phyloP scores from a whole-genome alignment of 53 echinoderm and acorn worm genomes.

The Zoroaster sp. region DNA sequence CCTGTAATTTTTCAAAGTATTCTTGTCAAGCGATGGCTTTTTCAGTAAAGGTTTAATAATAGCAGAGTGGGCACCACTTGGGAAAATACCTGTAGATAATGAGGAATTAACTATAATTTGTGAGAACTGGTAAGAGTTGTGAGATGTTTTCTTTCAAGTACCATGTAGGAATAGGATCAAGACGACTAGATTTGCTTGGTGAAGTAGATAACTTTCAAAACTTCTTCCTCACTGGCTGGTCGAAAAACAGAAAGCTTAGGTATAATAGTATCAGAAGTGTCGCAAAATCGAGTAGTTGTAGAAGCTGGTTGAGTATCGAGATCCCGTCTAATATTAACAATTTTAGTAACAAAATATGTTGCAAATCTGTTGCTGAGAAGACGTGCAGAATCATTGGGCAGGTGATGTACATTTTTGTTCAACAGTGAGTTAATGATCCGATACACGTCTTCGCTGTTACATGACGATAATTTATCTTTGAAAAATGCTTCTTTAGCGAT shows the following conservation, averaged over 20 bases:
- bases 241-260: neutral
- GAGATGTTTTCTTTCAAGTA: neutral
- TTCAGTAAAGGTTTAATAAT: neutral
- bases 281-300: no score
- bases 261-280: no score
- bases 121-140: neutral
- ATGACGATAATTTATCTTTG: no score
- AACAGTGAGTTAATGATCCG: no score
- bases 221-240: neutral
- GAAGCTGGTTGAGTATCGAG: no score
- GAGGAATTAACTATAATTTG: neutral
- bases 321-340: no score
- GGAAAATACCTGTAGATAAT: neutral
- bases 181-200: neutral
- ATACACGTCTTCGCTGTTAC: no score
- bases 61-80: neutral
- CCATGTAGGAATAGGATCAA: constrained; percentile 15
- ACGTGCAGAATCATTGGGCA: no score
- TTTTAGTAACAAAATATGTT: no score
- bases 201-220: neutral
- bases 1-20: constrained; percentile 12
- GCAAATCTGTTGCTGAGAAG: no score
- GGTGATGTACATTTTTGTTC: no score
- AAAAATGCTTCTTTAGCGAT: no score
- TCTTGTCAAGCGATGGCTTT: neutral